Evolutionary conservation across 2,113 vertebrate genomes (phyloP), one percentile per base, ranked within the genome.

Genomic region (Promerops cafer): DNA sequence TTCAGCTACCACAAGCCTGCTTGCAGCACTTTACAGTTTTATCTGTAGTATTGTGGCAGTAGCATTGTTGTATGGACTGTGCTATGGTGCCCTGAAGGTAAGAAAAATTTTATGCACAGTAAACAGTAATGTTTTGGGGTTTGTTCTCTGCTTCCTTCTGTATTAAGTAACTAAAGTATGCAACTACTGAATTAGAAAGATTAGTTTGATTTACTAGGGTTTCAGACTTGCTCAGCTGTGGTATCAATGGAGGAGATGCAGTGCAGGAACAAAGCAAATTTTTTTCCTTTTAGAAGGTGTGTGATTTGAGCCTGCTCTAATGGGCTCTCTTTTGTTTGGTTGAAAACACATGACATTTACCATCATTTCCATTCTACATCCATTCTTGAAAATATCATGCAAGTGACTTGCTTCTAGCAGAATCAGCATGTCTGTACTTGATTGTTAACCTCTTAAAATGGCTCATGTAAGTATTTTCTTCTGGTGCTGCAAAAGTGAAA

Each of bases 51-150:
- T 99, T n/a, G 96, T 99, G 96, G 99, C 99, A 30, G 99, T 99
- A 45, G 98, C 98, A 65, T 98, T 99, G 96, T 97, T 99, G 22
- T 99, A 99, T 52, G 99, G 99, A 87, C 98, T 99, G 90, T 99
- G 99, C 97, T 99, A 99, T 16, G 99, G 99, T 76, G 99, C 99
- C 77, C 97, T 99, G 94, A 99, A 99, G 99, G 99, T 99, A 90
- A 98, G 98, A 53, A 64, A 11, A 59, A 21, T 20, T 63, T 80
- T 22, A 61, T 45, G 30, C 15, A 11, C 11, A 37, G 17, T 72
- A 23, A 87, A n/a, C 2, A 1, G 57, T 35, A 26, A 19, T 45
- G 22, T 66, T 60, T 81, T 69, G n/a, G 28, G 11, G 6, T 80
- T 85, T 65, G 6, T 82, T 71, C 16, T 84, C 33, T 74, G 47